Percentiles rank a stretch among this genome's conserved stretches.
phyloP scores from a whole-genome alignment of 2,797 vertebrate genomes.

The Coreius guichenoti region DNA sequence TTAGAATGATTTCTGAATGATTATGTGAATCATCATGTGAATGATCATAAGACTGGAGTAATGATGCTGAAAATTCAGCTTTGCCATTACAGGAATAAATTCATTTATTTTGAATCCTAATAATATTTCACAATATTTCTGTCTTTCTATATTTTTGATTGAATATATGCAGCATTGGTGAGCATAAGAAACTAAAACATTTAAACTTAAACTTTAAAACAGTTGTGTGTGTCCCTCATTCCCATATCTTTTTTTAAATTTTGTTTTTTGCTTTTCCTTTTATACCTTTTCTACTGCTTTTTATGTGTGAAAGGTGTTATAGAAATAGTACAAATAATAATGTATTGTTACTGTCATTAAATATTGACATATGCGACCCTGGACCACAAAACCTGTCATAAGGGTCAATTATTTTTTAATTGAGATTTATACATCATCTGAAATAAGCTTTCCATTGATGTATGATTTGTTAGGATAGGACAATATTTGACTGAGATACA shows the following conservation, averaged over 20 bases:
- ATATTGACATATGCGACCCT: not conserved
- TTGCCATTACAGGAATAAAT: not conserved
- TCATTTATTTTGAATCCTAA: not conserved
- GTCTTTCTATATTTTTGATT: not conserved
- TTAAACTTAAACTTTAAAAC: not conserved
- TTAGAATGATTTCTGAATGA: not conserved
- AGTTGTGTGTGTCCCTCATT: not conserved
- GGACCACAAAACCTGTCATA: too few species aligned
- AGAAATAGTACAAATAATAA: not conserved
- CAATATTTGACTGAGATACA: too few species aligned
- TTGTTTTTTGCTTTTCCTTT: rapidly evolving
- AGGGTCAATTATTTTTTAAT: too few species aligned
- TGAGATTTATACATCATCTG: too few species aligned
- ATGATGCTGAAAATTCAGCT: not conserved
- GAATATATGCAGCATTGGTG: not conserved
- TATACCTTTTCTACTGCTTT: not conserved
- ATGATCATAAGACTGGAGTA: not conserved
- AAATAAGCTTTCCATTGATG: too few species aligned
- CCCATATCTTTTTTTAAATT: not conserved
- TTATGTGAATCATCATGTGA: too few species aligned
- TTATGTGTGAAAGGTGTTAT: not conserved
- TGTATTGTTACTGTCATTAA: not conserved
- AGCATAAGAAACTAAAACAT: not conserved
- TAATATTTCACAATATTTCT: not conserved
- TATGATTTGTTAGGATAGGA: too few species aligned